Base-by-base conservation (phyloP, 2,888 invertebrate species). In the Pseudoips prasinana region DNA sequence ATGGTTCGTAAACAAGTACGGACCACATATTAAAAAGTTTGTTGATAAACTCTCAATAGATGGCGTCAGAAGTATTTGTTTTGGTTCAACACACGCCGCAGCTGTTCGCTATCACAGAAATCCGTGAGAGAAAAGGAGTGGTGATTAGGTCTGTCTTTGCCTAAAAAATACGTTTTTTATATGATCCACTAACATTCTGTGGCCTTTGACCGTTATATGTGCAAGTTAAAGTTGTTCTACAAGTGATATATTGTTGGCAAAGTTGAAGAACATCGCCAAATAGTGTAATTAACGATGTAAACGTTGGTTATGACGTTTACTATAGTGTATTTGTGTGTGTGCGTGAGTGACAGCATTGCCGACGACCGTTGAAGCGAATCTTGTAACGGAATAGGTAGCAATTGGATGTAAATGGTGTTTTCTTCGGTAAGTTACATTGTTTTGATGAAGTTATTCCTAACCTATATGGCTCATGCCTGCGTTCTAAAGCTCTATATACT, bases 41-140 rank as follows among this genome's bases (percentile, higher is more conserved):
- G n/a, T n/a, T n/a, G n/a, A n/a, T n/a, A n/a, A n/a, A n/a, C n/a
- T 14, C 14, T 14, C 14, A 19, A 44, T 45, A 86, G 88, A 74
- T 84, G 81, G 64, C 82, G 58, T 30, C 47, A 83, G 50, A 8
- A 43, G 85, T 80, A 68, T 82, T 86, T 87, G 87, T 88, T 88
- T 83, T 85, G 84, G 77, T 84, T 68, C 72, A 71, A 67, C 63
- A 73, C 76, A 73, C 82, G 77, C 83, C 84, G 86, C 87, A 86
- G 86, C 87, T 86, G 86, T 88, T 88, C 76, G 84, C 83, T 88
- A 88, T 87, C 87, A 86, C 79, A 84, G 81, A 85, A 83, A 78
- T 76, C 71, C 77, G 82, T 80, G 83, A 84, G 85, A 82, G 87
- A 84, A 86, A 88, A 88, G 88, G 88, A 88, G 87, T 88, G 88